Base-by-base conservation (phyloP, 2,797 vertebrate species). In the Helicolenus hilgendorfi region DNA sequence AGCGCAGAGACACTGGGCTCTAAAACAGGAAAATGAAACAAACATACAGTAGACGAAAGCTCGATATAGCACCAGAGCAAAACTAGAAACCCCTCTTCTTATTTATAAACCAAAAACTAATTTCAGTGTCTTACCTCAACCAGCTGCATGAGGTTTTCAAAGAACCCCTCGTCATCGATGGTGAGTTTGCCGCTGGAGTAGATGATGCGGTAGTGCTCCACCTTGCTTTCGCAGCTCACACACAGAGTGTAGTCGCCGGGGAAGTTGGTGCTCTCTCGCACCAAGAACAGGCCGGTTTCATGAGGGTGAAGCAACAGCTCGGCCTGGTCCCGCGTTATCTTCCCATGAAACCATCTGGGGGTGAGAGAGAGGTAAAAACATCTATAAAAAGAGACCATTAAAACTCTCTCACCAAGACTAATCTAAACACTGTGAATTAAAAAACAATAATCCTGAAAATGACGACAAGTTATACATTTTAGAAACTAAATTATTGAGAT, bases 181-280 rank as follows among this genome's bases (percentile, higher is more conserved):
- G 98, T 98, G 84, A 99, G 98, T 95, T 99, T 99, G 96, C 98
- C 98, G 18, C 98, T 90, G 4, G 97, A 95, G 95, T 99, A 99
- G 92, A 98, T 98, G 96, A 99, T 99, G 89, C 97, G 98, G 96
- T 99, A 99, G 96, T 99, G 99, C 97, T 99, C 99, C 97, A 99
- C 99, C 94, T 99, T 99, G 70, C 98, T 98, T 0, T 99, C 98
- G 0, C 98, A 99, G 97, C 98, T 99, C 91, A 99, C 99, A 4
- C 99, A 99, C 81, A 99, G 97, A 0, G 99, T 99, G 97, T 99
- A 99, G 97, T 99, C 99, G 0, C 99, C 99, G 0, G 99, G 99
- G 92, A 98, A 99, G 98, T 99, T 99, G 95, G 98, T 99, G 96
- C 99, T 99, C 95, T 99, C 99, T 11, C 99, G 98, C 82, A 99